These are phyloP conservation scores for Drosophila pandora DNA, from an alignment of 1,140 invertebrate species.

Conservation along the genomic window DNA sequence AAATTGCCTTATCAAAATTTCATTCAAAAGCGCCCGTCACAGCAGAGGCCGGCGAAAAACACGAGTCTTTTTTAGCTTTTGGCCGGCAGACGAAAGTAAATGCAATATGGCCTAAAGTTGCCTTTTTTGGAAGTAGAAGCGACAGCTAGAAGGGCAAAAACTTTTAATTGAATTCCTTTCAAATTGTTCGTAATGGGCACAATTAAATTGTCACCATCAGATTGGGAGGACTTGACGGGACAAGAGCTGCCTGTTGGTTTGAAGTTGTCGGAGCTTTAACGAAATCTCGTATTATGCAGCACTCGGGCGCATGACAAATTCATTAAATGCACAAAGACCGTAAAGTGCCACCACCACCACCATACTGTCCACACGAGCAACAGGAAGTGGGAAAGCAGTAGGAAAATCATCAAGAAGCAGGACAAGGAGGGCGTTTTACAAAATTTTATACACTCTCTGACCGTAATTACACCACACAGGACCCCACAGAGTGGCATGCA, in stretches of 20 bases:
- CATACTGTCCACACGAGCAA: constrained; percentile 23
- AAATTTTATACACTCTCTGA: constrained; percentile 70
- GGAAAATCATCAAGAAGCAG: constrained; percentile 4
- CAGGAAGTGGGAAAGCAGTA: constrained; percentile 1
- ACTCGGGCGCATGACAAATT: constrained; percentile 75
- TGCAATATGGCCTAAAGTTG: constrained; percentile 49
- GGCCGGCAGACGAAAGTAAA: constrained; percentile 6
- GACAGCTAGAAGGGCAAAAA: constrained; percentile 54
- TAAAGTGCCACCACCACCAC: constrained; percentile 43
- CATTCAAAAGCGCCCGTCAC: constrained; percentile 59
- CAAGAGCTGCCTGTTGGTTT: not conserved
- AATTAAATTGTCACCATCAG: constrained; percentile 75
- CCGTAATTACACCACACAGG: constrained; percentile 73
- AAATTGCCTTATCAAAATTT: constrained; percentile 80
- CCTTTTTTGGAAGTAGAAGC: constrained; percentile 4
- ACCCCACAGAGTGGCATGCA: constrained; percentile 6
- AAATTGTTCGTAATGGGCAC: constrained; percentile 70
- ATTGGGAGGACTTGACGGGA: constrained; percentile 19
- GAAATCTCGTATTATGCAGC: constrained; percentile 55
- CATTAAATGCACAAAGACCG: constrained; percentile 72
- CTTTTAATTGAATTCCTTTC: constrained; percentile 80
- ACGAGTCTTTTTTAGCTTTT: constrained; percentile 9
- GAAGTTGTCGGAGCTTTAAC: constrained; percentile 42
- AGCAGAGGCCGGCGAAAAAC: constrained; percentile 8
- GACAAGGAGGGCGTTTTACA: constrained; percentile 58